A percentile compares a stretch with the other conserved stretches of the same genome.
phyloP scores from a whole-genome alignment of 2,888 invertebrate genomes.

The Acleris emargana region DNA sequence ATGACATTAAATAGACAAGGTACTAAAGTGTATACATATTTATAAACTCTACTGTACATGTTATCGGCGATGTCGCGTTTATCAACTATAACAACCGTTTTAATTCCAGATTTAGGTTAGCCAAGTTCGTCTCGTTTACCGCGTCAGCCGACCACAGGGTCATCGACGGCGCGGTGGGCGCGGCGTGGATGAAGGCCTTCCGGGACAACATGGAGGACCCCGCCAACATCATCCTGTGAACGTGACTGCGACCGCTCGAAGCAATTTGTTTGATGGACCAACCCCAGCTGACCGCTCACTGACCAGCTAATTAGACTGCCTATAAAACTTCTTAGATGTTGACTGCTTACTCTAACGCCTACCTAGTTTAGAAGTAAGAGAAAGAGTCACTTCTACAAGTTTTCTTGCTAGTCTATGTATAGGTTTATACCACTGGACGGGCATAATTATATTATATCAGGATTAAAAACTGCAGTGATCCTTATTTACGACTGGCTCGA shows the following conservation, averaged over 20 bases:
- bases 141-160: constrained; percentile 98
- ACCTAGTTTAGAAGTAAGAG: no score
- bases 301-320: neutral
- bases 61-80: neutral
- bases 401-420: no score
- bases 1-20: no score
- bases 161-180: constrained; percentile 99
- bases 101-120: constrained; percentile 86
- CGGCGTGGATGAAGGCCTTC: constrained; percentile 96
- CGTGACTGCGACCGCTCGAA: constrained; percentile 20
- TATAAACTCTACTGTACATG: no score
- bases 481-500: no score
- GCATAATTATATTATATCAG: no score
- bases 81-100: neutral
- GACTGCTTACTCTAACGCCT: no score
- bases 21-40: no score
- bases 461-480: no score
- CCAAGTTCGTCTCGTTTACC: constrained; percentile 93
- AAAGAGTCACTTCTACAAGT: no score
- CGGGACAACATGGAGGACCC: constrained; percentile 96
- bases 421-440: no score
- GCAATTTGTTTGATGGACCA: constrained; percentile 50
- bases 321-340: no score
- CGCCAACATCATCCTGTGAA: constrained; percentile 95
- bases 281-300: constrained; percentile 15